Evolutionary conservation across 2,113 vertebrate genomes (phyloP).

Genomic region (Coracopsis vasa): DNA sequence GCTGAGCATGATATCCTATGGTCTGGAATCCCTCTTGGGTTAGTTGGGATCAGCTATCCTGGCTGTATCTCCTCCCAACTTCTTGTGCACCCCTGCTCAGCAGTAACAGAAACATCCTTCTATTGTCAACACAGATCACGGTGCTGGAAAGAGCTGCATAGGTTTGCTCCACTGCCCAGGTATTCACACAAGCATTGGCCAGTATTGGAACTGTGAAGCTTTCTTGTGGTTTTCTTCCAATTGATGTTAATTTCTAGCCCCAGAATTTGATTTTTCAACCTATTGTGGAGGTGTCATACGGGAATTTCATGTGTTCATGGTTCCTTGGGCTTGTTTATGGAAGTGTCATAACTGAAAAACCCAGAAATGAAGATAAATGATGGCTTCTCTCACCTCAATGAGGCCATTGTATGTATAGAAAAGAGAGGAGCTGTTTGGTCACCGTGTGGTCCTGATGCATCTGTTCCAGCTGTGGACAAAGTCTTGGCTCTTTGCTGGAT

Average conservation of each 20-base stretch:
- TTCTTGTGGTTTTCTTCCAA: background rate
- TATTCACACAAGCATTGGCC: background rate
- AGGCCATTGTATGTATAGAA: background rate
- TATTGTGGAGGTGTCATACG: background rate
- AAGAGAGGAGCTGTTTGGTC: background rate
- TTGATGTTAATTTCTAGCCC: background rate
- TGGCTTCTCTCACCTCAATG: background rate
- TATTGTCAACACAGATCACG: background rate
- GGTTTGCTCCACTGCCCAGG: background rate
- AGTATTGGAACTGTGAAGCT: background rate
- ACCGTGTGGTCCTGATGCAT: fast-evolving
- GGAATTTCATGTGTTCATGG: background rate
- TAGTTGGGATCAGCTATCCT: background rate
- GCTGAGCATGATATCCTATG: background rate
- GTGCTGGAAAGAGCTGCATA: background rate
- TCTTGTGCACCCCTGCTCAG: background rate
- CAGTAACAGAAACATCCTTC: background rate
- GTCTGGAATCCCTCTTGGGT: background rate
- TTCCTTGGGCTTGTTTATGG: constrained; percentile 18
- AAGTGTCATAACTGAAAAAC: background rate
- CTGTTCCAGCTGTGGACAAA: background rate
- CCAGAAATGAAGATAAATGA: background rate
- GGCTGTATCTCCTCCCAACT: background rate
- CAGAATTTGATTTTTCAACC: background rate
- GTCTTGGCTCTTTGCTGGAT: background rate